These are phyloP conservation scores for Neoitamus cyanurus DNA, from an alignment of 2,888 invertebrate genomes.

Conservation along the genomic window DNA sequence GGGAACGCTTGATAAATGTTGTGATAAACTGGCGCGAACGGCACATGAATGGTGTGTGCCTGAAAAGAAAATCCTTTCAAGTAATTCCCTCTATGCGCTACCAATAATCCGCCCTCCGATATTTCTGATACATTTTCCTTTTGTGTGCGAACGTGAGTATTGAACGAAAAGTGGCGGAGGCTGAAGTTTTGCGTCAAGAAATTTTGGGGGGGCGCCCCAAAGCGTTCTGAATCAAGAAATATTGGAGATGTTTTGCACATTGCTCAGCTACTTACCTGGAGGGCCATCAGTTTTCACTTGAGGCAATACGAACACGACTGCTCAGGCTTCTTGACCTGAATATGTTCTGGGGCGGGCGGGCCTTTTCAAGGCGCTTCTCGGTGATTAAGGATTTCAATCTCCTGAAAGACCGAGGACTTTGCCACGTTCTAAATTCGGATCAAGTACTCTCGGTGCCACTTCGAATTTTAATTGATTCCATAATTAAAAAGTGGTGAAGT, in stretches of 20 bases:
- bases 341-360: neutral
- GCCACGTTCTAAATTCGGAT: neutral
- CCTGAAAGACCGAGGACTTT: neutral
- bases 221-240: constrained; percentile 10
- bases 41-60: constrained; percentile 11
- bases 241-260: constrained; percentile 40
- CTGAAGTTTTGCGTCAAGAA: neutral
- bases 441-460: neutral
- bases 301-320: neutral
- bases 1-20: constrained; percentile 30
- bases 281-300: constrained; percentile 8
- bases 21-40: constrained; percentile 22
- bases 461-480: constrained; percentile 10
- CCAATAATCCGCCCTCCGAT: constrained; percentile 38
- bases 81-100: neutral
- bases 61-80: constrained; percentile 31
- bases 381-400: constrained; percentile 30
- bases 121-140: neutral
- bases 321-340: constrained; percentile 32
- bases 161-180: neutral
- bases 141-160: neutral
- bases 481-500: neutral
- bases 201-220: neutral
- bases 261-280: constrained; percentile 39
- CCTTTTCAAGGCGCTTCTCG: constrained; percentile 2